phyloP scores from a whole-genome alignment of 2,113 vertebrate genomes.

The Cephalopholis sonnerati region DNA sequence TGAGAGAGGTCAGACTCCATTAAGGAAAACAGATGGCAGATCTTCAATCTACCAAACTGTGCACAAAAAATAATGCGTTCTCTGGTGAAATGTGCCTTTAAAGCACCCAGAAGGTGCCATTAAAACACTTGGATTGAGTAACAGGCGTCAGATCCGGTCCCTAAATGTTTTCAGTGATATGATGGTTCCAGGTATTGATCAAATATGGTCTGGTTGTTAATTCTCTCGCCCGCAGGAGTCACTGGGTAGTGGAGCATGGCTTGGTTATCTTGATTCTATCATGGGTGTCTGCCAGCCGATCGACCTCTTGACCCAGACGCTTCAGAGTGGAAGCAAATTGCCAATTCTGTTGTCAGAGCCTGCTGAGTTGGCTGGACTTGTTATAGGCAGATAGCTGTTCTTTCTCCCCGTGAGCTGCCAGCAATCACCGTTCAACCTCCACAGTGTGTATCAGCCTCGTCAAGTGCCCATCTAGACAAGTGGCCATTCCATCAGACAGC shows the following conservation, averaged over 20 bases:
- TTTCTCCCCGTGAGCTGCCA: background rate
- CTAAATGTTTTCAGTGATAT: constrained; percentile 14
- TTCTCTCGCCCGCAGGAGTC: background rate
- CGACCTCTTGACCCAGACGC: constrained; percentile 42
- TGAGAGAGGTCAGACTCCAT: constrained; percentile 11
- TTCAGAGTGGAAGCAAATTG: constrained; percentile 51
- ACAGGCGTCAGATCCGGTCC: background rate
- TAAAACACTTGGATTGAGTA: constrained; percentile 13
- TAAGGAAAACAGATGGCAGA: constrained; percentile 30
- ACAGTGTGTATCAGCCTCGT: background rate
- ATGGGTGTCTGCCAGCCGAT: constrained; percentile 31
- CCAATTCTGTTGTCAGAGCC: constrained; percentile 52
- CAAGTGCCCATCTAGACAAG: constrained; percentile 41
- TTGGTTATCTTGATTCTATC: constrained; percentile 36
- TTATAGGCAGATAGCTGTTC: constrained; percentile 15
- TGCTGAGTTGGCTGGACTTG: constrained; percentile 25
- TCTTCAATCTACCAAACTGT: constrained; percentile 1
- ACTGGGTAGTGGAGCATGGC: background rate
- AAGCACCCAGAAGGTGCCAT: background rate
- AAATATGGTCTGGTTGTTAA: background rate
- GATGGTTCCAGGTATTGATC: constrained; percentile 9
- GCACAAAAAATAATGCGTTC: background rate
- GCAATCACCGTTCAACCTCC: constrained; percentile 17
- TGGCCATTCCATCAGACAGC: constrained; percentile 9
- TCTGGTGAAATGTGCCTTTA: background rate